Percentiles rank a stretch among this genome's conserved stretches.
phyloP scores from a whole-genome alignment of 2,797 vertebrate genomes.

The Tiaroga cobitis region DNA sequence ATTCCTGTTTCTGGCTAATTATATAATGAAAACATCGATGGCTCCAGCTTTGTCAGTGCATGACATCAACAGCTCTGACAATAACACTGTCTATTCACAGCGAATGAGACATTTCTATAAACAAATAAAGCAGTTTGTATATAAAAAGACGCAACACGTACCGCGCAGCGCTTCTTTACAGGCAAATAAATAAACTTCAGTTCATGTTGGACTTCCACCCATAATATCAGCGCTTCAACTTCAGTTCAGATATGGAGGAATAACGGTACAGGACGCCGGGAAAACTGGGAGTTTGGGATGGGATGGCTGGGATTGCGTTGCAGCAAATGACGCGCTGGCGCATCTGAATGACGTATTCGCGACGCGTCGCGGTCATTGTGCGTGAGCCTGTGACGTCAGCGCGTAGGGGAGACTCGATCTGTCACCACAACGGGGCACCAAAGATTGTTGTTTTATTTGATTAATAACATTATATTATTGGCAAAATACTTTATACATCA shows the following conservation, averaged over 20 bases:
- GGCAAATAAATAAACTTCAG: slow-evolving; percentile 33
- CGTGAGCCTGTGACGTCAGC: slow-evolving; percentile 21
- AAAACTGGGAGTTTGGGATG: slow-evolving; percentile 64
- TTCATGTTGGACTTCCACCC: slow-evolving; percentile 60
- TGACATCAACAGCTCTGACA: slow-evolving; percentile 1
- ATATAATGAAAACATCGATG: background rate
- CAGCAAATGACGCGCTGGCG: slow-evolving; percentile 77
- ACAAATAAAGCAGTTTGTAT: background rate
- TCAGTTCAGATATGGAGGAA: slow-evolving; percentile 32
- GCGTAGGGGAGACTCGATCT: background rate
- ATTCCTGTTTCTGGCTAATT: background rate
- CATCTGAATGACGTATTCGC: slow-evolving; percentile 50
- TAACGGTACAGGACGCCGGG: slow-evolving; percentile 63
- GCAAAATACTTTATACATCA: too few species aligned
- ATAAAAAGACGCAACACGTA: slow-evolving; percentile 51
- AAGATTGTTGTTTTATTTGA: too few species aligned
- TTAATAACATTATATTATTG: too few species aligned
- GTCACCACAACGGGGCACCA: too few species aligned
- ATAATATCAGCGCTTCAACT: slow-evolving; percentile 28
- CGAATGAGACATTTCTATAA: background rate
- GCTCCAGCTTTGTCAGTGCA: background rate
- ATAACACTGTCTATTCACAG: background rate
- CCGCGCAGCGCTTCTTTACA: slow-evolving; percentile 61
- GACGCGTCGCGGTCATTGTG: slow-evolving; percentile 24
- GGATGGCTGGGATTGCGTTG: slow-evolving; percentile 75